Evolutionary conservation across 2,113 vertebrate species (phyloP), one percentile per base, ranked within the genome.

Genomic region (Microtus richardsoni): DNA sequence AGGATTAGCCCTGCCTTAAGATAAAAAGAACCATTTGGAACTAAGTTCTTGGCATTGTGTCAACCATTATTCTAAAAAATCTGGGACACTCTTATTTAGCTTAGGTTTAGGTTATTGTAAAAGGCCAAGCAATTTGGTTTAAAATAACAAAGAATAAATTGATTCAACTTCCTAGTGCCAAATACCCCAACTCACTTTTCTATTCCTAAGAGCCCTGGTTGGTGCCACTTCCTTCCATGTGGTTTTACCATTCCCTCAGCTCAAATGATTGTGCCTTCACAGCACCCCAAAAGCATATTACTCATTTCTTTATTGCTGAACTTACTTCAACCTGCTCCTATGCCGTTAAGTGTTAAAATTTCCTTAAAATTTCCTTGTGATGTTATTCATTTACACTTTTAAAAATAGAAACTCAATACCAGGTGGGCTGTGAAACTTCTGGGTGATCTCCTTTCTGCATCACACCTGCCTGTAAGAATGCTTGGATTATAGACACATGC

Each of bases 111-210:
- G 85, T 80, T 80, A 90, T 21, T 89, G 19, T 36, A 49, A 41
- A 91, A 89, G 74, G 21, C 13, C 5, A 75, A 66, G 13, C 89
- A 0, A 64, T 54, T 84, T 92, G 60, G 91, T 68, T 91, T 92
- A 94, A 95, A 89, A 89, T 94, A n/a, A 79, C 52, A 74, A 44
- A 78, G 87, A 86, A 88, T 9, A 2, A 91, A 91, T 19, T 41
- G 39, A 89, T 85, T 49, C 5, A 89, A 39, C 54, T 78, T 78
- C 41, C 36, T 36, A 44, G 8, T 47, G 36, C 4, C 60, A 89
- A 86, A 79, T 68, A 47, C 3, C 19, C 62, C 82, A 58, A 44
- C 14, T 91, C 6, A 5, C 58, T 91, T 85, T 68, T 41, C 68
- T 54, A 68, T 16, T 91, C 52, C 47, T 86, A 64, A 89, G 54